Percentiles rank a stretch among this genome's conserved stretches.
phyloP scores from a whole-genome alignment of 2,113 vertebrate genomes.

The Ammodytes marinus region DNA sequence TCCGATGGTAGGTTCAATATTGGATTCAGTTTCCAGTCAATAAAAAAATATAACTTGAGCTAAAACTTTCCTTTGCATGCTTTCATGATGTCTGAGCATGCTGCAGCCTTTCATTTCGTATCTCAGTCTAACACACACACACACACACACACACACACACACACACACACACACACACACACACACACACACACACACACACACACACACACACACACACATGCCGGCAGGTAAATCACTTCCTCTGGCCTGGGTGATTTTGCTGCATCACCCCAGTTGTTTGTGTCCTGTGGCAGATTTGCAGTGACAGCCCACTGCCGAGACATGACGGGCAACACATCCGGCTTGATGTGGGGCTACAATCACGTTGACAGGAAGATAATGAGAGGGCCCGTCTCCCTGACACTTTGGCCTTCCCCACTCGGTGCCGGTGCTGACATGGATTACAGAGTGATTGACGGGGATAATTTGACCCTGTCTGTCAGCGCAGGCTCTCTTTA shows the following conservation, averaged over 20 bases:
- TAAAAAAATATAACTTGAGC: not conserved
- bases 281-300: constrained; percentile 67
- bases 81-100: not conserved
- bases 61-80: not conserved
- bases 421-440: constrained; percentile 16
- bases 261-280: constrained; percentile 27
- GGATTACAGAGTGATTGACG: constrained; percentile 57
- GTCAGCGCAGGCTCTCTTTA: constrained; percentile 29
- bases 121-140: not conserved
- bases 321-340: constrained; percentile 73
- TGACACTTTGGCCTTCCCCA: constrained; percentile 35
- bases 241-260: constrained; percentile 4
- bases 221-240: constrained; percentile 46
- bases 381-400: constrained; percentile 65
- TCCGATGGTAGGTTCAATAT: not conserved
- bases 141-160: not conserved
- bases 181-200: not conserved
- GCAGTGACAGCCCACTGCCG: constrained; percentile 52
- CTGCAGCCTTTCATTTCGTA: constrained; percentile 1
- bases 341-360: constrained; percentile 56
- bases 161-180: not conserved
- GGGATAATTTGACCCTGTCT: constrained; percentile 66
- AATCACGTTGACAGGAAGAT: constrained; percentile 67
- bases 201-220: not conserved
- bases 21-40: not conserved